Base-by-base conservation (phyloP, 2,113 vertebrate species). In the Chloropsis hardwickii region DNA sequence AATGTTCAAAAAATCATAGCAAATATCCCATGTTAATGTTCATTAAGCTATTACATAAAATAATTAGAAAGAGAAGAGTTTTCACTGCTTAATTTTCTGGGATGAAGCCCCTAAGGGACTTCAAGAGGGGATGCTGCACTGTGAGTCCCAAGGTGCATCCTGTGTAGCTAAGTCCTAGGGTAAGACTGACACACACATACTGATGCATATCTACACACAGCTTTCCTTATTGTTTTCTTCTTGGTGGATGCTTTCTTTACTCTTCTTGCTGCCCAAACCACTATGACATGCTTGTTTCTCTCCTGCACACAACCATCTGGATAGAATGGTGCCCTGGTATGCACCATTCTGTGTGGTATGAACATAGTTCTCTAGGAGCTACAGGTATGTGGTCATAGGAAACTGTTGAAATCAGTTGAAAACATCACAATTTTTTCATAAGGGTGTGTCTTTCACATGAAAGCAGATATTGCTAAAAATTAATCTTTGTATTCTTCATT, bases 281-380 rank as follows among this genome's bases (percentile, higher is more conserved):
- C 25, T 29, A 44, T 47, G 56, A 51, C 28, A 19, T 28, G 19
- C 6, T 8, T 73, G 27, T 56, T 80, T 79, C 50, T 57, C 21
- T 79, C 19, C 13, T 23, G 19, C 11, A 5, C 4, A 1, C 6
- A 10, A 11, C 0, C 3, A 37, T 19, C 35, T 77, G 39, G 67
- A 37, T 17, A 35, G 66, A 85, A 60, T 14, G 44, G 29, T 71
- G 18, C 8, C 19, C 11, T 77, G 14, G 6, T 39, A 23, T 27
- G 12, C 37, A 2, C 40, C 53, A 23, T 60, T 77, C 50, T 23
- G 3, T 39, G 42, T 45, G 15, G 10, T 37, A 33, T 70, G 73
- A 84, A 73, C 27, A 5, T 29, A n/a, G 6, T 39, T 19, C 13
- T 84, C 31, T 40, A 66, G 35, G 51, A 84, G 47, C 1, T 42